Evolutionary conservation across 1,140 invertebrate genomes (phyloP).

Genomic region (Drosophila albomicans): DNA sequence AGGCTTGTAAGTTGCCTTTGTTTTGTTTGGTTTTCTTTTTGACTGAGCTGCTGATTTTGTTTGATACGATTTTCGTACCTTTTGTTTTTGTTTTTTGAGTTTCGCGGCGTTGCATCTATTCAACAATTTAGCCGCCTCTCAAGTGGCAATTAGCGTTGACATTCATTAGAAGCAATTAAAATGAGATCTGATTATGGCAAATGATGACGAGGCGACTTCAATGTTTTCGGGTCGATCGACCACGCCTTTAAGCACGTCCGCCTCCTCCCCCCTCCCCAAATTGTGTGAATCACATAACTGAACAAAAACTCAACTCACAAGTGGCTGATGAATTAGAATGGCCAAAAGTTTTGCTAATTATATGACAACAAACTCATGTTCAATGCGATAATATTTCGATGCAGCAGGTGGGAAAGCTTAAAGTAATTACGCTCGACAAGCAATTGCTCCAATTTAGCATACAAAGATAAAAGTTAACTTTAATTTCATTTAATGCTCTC

Average conservation of each 20-base stretch:
- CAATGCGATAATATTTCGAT: constrained; percentile 1
- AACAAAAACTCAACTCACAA: constrained; percentile 28
- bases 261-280: constrained; percentile 24
- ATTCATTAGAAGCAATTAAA: constrained; percentile 80
- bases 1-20: constrained; percentile 12
- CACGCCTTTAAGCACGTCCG: constrained; percentile 36
- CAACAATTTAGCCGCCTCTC: constrained; percentile 31
- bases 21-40: constrained; percentile 19
- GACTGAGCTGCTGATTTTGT: constrained; percentile 9
- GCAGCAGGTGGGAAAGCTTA: constrained; percentile 18
- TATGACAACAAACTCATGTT: constrained; percentile 21
- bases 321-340: constrained; percentile 57
- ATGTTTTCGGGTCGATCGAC: constrained; percentile 21
- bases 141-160: constrained; percentile 74
- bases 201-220: constrained; percentile 53
- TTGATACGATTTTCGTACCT: constrained; percentile 9
- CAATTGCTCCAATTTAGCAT: constrained; percentile 15
- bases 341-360: constrained; percentile 36
- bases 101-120: constrained; percentile 3
- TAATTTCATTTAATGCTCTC: not conserved
- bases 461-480: constrained; percentile 8
- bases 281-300: constrained; percentile 60
- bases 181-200: constrained; percentile 72
- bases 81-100: constrained; percentile 2
- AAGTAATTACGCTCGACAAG: constrained; percentile 15